phyloP scores from a whole-genome alignment of 2,797 vertebrate genomes.

The Capromys pilorides region DNA sequence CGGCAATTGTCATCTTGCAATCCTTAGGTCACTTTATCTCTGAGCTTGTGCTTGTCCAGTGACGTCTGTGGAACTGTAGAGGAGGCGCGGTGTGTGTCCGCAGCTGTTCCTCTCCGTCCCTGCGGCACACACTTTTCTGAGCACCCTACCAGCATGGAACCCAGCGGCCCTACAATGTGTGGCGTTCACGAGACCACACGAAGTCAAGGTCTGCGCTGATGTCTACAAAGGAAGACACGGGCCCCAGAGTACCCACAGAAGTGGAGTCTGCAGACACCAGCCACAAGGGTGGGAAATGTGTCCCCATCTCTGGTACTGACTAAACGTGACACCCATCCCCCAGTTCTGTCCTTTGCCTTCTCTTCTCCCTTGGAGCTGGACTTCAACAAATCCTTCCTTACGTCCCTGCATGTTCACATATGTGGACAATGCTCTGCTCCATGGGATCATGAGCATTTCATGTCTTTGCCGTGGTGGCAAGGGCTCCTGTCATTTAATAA shows the following conservation, averaged over 20 bases:
- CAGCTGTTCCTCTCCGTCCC: background rate
- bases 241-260: rapidly evolving
- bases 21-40: background rate
- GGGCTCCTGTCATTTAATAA: background rate
- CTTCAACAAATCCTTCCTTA: background rate
- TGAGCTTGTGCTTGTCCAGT: background rate
- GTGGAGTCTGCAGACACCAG: background rate
- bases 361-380: background rate
- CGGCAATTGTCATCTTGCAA: background rate
- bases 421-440: no score
- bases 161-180: rapidly evolving
- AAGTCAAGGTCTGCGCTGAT: background rate
- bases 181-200: background rate
- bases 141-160: rapidly evolving
- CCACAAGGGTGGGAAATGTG: background rate
- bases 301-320: background rate
- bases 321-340: background rate
- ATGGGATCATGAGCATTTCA: no score
- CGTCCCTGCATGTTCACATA: background rate
- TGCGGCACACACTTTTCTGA: rapidly evolving
- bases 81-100: no score
- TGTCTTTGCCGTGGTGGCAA: background rate
- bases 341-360: background rate
- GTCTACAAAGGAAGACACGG: background rate
- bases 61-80: background rate